Base-by-base conservation (phyloP, 2,888 invertebrate species). In the Nemurella pictetii region DNA sequence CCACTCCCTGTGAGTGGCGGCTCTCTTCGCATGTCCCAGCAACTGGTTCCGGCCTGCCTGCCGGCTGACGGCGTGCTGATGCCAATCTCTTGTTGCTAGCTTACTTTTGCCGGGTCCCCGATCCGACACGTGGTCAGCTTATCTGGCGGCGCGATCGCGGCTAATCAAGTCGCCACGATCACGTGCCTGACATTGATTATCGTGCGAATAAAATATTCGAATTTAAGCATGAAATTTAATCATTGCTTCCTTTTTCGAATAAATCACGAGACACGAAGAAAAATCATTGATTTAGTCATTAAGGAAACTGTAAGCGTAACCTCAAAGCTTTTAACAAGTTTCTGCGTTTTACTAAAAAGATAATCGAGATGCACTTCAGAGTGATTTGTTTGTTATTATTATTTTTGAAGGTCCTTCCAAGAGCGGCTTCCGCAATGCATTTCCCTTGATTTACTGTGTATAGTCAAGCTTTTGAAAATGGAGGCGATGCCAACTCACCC, bases 191-290 rank as follows among this genome's bases (percentile, higher is more conserved):
- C 55, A 55, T 12, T 55, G 55, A 55, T 55, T 55, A 20, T 55
- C 55, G 55, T 55, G 55, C 55, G 55, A 55, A 55, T 55, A 55
- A 55, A 55, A 55, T 55, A 55, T 55, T 55, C 55, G 55, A 55
- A 55, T 55, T 55, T 55, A 55, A 55, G 55, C 78, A 78, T 25
- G 28, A 30, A 78, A 78, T 78, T 75, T 75, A 75, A 75, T 75
- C 75, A 75, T n/a, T 55, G 55, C 55, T 55, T 55, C 55, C 55
- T 55, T 55, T 55, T 55, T 55, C 55, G 55, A 55, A 55, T 55
- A 55, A 78, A n/a, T 78, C 30, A 27, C 29, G 15, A 3, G 29
- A 78, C 78, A 78, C 78, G 78, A 12, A 55, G 55, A 55, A 55
- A 55, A 55, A 2, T 55, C 55, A 55, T 55, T 55, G 55, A 55